Evolutionary conservation across 2,797 vertebrate genomes (phyloP), one percentile per base, ranked within the genome.

Genomic region (Microcaecilia unicolor): DNA sequence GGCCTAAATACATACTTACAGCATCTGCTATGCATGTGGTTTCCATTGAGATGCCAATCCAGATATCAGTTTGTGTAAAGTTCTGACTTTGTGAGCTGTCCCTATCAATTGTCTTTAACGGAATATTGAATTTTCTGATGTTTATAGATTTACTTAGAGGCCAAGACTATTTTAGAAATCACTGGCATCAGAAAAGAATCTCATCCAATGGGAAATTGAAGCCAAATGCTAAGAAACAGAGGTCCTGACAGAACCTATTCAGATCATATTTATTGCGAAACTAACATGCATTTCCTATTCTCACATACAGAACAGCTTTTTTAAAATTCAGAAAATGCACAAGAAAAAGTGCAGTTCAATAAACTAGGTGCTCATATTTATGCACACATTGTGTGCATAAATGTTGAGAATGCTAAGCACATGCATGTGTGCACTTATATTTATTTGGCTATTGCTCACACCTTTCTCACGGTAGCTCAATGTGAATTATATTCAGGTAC

Each of bases 1-100:
- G 55, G 57, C 60, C 61, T 63, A 49, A 44, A 59, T 48, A 45
- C 50, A 38, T 59, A 58, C 54, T 66, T 60, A 64, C 48, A 44
- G 61, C 58, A 55, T 72, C 53, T 72, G 61, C 46, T 55, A 52
- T 59, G 52, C 58, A 62, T 60, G 60, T 41, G 59, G 48, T 57
- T 67, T 67, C 44, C 51, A 55, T 72, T 73, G 57, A 55, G 66
- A 21, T 44, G 37, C 49, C 33, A 48, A 55, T 49, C 41, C 50
- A 51, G 50, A 62, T 58, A 48, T 25, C 40, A 19, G 27, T 50
- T 22, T 41, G 18, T 51, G 40, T 61, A 41, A 63, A 34, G 17
- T 37, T 32, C 59, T 31, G 55, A 46, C 34, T 41, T 55, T 54
- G 46, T 8, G n/a, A 53, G 50, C 55, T 41, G 48, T 48, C 69